Percentiles rank a stretch among this genome's conserved stretches.
Evolutionary conservation across 2,888 invertebrate genomes (phyloP).

Genomic region (Notocelia uddmanniana): DNA sequence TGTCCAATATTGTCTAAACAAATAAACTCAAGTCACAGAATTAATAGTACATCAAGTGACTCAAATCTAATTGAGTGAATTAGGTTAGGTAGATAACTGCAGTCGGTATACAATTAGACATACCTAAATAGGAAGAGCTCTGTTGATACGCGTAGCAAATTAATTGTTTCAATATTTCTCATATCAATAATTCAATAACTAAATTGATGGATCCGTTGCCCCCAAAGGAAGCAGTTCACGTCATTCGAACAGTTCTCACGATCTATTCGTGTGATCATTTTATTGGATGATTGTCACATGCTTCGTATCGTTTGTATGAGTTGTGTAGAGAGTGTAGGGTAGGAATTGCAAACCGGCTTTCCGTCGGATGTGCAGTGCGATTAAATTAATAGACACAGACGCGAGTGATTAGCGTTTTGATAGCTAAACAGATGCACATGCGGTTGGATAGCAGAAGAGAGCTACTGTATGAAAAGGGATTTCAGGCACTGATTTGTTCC

Average conservation of each 20-base stretch:
- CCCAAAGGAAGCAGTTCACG: constrained; percentile 63
- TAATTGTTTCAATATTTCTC: constrained; percentile 56
- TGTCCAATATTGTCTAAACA: not conserved
- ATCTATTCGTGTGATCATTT: constrained; percentile 64
- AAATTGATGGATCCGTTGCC: constrained; percentile 69
- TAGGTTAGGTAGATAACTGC: constrained; percentile 7
- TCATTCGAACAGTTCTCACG: constrained; percentile 70
- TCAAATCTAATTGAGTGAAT: not conserved
- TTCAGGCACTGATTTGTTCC: too few species aligned
- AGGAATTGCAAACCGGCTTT: constrained; percentile 18
- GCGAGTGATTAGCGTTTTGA: constrained; percentile 4
- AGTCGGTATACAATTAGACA: not conserved
- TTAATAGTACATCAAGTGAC: not conserved
- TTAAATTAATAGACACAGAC: constrained; percentile 17
- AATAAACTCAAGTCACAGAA: too few species aligned
- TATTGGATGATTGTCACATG: constrained; percentile 70
- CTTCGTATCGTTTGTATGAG: constrained; percentile 8
- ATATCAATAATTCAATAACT: constrained; percentile 49
- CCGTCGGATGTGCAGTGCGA: constrained; percentile 25
- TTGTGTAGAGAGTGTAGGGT: constrained; percentile 10
- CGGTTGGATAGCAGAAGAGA: not conserved
- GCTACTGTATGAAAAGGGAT: not conserved
- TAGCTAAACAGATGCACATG: constrained; percentile 5
- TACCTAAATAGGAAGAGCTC: constrained; percentile 21
- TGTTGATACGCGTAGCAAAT: constrained; percentile 49